A percentile compares a stretch with the other conserved stretches of the same genome.
Evolutionary conservation across 2,113 vertebrate species (phyloP).

Genomic region (Thamnophis sirtalis): DNA sequence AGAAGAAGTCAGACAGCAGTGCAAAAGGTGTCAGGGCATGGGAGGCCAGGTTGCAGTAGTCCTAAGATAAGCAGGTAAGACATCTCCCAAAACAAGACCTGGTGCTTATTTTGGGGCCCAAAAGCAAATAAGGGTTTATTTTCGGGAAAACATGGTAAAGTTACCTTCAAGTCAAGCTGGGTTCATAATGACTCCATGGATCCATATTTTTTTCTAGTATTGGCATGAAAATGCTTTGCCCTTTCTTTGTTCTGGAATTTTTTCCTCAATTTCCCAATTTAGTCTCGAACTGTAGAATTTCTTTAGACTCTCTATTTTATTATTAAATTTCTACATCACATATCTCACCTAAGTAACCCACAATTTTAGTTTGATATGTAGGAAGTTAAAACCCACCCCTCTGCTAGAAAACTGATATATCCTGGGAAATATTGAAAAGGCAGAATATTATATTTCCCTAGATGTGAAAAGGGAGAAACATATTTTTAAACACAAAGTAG

Average conservation of each 20-base stretch:
- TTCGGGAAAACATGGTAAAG: neutral
- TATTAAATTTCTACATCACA: neutral
- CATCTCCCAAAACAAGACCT: no score
- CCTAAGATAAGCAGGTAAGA: no score
- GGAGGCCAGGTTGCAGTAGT: no score
- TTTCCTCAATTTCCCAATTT: neutral
- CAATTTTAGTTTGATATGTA: neutral
- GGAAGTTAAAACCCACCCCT: no score
- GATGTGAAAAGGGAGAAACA: no score
- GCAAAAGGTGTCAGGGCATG: no score
- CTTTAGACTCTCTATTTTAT: neutral
- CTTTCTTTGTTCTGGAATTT: neutral
- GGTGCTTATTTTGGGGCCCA: neutral
- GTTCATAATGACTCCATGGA: neutral
- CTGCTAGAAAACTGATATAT: no score
- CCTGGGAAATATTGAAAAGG: no score
- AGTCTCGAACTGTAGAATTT: no score
- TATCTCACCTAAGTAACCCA: neutral
- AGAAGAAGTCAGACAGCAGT: no score
- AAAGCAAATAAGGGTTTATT: neutral
- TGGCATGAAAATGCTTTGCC: neutral
- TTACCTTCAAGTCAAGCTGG: neutral
- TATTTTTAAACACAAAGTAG: no score
- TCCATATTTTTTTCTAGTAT: neutral
- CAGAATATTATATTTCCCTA: neutral